Evolutionary conservation across 2,113 vertebrate genomes (phyloP), one percentile per base, ranked within the genome.

Genomic region (Arothron firmamentum): DNA sequence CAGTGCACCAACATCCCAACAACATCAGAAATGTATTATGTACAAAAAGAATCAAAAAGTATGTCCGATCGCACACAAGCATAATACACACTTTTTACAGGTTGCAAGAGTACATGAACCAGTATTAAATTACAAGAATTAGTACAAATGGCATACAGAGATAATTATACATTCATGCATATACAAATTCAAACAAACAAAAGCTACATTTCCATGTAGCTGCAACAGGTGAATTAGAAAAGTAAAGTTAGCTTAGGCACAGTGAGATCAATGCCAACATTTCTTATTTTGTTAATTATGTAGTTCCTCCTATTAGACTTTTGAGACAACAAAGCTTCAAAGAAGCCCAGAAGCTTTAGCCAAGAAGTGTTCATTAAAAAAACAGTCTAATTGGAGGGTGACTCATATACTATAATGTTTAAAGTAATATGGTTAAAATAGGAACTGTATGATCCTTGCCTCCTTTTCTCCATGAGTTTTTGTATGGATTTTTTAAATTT

Each of bases 131-230:
- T 76, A 84, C 62, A 74, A 70, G 52, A 67, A 65, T 68, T 65
- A 79, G 68, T 59, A 67, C 63, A 74, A 77, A 79, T 38, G 9
- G 16, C 74, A 63, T 78, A 74, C 25, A 85, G 62, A 78, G 76
- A 75, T 66, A 71, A 77, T 63, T 45, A 74, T 78, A 78, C 79
- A 85, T 74, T 82, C 75, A 85, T 88, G 82, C 82, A 87, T 81
- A 86, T 71, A 85, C 74, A 81, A 76, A 53, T 25, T 25, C 16
- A 12, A 5, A 17, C 16, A 20, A 50, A 42, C 28, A n/a, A 64
- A 76, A 59, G 72, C 57, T 68, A 84, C 46, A 74, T 56, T 61
- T 67, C 43, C 16, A 71, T 66, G 67, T 62, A 85, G 67, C 77
- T 83, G 66, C 25, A 50, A 75, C 57, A 65, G 41, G 50, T 74